Base-by-base conservation (phyloP, 2,888 invertebrate species). In the Drosophila rellima region DNA sequence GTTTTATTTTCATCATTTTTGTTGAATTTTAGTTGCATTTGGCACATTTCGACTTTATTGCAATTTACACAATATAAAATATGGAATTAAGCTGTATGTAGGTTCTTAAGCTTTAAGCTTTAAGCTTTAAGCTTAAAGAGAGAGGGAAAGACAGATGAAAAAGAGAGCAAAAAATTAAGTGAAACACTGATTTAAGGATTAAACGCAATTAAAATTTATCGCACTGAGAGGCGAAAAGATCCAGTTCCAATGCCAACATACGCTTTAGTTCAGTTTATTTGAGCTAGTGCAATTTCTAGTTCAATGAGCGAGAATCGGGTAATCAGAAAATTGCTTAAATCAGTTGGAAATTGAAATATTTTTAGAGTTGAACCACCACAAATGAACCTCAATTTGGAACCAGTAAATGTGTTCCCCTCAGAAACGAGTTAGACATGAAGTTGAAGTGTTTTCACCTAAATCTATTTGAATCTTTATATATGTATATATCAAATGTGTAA, bases 1-100 rank as follows among this genome's bases (percentile, higher is more conserved):
- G 7, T 35, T 47, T 66, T 51, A 10, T 11, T 18, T 23, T 29
- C 1, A 15, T 20, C 20, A 20, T 11, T 3, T 45, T 33, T 62
- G n/a, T 29, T n/a, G n/a, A n/a, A 55, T 23, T 15, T 63, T n/a
- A 40, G 44, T 69, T 83, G 75, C 71, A 70, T 86, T 83, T 84
- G 84, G 83, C 86, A 84, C 85, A 82, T 70, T 59, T 66, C 63
- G 42, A 51, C 44, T 74, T 56, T 15, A 60, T 35, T 67, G 70
- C 61, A 79, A 57, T 75, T 75, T 76, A 68, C 69, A 78, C 60
- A 77, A 56, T 69, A 68, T 69, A 61, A 15, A 80, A 76, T 56
- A 78, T 55, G 47, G 60, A 69, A 26, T 67, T 57, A 70, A 81
- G 65, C 67, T 66, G 70, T 26, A 48, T n/a, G 15, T 45, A 35